phyloP scores from a whole-genome alignment of 2,113 vertebrate genomes.

The Vicugna pacos region DNA sequence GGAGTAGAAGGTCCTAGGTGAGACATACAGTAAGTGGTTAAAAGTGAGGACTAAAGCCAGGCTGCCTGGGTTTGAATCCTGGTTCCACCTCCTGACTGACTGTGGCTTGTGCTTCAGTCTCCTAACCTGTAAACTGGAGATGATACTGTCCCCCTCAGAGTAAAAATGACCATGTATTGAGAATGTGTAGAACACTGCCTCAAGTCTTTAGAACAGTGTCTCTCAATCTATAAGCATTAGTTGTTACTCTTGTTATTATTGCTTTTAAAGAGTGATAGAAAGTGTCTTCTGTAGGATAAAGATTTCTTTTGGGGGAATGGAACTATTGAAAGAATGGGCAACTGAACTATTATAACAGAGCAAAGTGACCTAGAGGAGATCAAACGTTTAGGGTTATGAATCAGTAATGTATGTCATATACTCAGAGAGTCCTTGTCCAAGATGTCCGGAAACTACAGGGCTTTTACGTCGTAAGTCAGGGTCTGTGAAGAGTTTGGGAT shows the following conservation, averaged over 20 bases:
- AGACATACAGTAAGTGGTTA: neutral
- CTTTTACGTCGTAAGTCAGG: neutral
- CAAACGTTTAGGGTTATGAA: neutral
- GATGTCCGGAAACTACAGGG: neutral
- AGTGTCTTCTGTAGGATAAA: neutral
- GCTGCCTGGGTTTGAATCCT: neutral
- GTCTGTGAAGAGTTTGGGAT: neutral
- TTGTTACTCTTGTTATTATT: neutral
- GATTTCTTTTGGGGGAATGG: neutral
- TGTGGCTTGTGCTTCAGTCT: neutral
- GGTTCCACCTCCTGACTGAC: neutral
- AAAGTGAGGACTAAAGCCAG: neutral
- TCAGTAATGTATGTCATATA: neutral
- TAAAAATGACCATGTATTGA: neutral
- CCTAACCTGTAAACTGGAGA: neutral
- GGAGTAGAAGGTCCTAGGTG: neutral
- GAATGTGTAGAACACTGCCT: neutral
- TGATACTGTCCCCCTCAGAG: neutral
- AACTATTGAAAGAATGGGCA: neutral
- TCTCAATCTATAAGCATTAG: neutral
- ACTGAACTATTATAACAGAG: neutral
- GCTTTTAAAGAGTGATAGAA: neutral
- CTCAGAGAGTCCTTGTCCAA: conserved; percentile 3
- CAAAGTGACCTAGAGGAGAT: neutral
- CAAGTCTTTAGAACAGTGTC: neutral